Conservation (phyloP, 2,113 vertebrate genomes). For the Shinisaurus crocodilurus region DNA sequence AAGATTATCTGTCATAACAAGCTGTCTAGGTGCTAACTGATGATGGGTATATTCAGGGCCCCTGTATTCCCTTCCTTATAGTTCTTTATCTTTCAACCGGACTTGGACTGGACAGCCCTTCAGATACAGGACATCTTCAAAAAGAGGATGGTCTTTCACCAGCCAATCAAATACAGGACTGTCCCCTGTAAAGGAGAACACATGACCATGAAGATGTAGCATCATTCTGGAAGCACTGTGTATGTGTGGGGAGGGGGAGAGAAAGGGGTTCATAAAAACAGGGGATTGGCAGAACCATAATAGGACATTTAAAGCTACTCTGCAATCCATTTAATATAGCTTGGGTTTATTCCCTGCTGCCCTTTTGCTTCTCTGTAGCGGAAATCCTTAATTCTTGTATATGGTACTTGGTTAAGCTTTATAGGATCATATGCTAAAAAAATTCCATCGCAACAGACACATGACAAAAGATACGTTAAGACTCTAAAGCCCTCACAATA, state of each 20-base stretch:
- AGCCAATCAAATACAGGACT: too few species aligned
- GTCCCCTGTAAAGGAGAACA: too few species aligned
- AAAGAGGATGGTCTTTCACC: too few species aligned
- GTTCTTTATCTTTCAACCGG: too few species aligned
- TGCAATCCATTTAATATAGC: background rate
- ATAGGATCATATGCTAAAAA: constrained; percentile 13
- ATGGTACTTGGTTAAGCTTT: constrained; percentile 4
- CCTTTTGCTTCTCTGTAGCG: background rate
- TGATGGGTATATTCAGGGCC: too few species aligned
- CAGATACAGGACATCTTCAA: too few species aligned
- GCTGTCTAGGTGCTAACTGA: too few species aligned
- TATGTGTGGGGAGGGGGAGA: too few species aligned
- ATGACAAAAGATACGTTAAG: background rate
- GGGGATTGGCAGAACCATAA: background rate
- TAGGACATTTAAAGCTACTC: background rate
- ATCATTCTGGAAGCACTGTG: background rate
- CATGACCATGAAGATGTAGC: too few species aligned
- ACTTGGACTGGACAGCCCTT: too few species aligned
- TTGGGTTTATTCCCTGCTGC: background rate
- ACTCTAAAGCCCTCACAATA: background rate
- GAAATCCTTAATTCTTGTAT: background rate
- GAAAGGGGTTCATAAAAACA: background rate
- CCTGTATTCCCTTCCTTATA: too few species aligned
- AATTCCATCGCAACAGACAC: constrained; percentile 6
- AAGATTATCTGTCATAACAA: too few species aligned